A percentile compares a stretch with the other conserved stretches of the same genome.
Evolutionary conservation across 2,797 vertebrate species (phyloP).

Genomic region (Esox lucius): DNA sequence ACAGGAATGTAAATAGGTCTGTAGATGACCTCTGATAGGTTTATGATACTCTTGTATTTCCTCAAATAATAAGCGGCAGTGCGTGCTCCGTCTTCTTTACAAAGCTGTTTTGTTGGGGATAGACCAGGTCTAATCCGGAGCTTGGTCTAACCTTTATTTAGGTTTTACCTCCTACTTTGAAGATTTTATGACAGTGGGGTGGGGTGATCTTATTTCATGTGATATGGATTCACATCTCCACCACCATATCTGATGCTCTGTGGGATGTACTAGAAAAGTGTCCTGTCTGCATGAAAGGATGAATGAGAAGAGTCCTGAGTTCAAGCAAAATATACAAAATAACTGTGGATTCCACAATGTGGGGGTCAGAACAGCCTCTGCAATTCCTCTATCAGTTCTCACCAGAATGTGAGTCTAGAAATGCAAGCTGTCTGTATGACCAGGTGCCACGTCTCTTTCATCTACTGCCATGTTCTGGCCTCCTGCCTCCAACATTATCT

Average conservation of each 20-base stretch:
- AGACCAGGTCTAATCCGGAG: constrained; percentile 6
- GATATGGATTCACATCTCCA: constrained; percentile 60
- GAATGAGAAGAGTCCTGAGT: constrained; percentile 31
- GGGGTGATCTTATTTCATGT: constrained; percentile 30
- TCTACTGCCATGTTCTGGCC: not conserved
- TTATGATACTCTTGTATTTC: constrained; percentile 75
- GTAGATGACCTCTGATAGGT: constrained; percentile 74
- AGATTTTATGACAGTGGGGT: constrained; percentile 2
- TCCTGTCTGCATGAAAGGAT: constrained; percentile 54
- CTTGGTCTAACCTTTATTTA: not conserved
- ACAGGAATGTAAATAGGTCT: constrained; percentile 71
- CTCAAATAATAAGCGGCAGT: constrained; percentile 60
- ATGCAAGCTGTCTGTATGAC: constrained; percentile 33
- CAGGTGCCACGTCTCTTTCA: not conserved
- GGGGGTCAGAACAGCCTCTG: constrained; percentile 29
- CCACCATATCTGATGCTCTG: constrained; percentile 49
- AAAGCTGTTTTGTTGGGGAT: constrained; percentile 68
- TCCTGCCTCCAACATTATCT: not conserved
- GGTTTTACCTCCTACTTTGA: constrained; percentile 13
- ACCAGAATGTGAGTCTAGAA: constrained; percentile 45
- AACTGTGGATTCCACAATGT: constrained; percentile 62
- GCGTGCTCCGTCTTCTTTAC: constrained; percentile 64
- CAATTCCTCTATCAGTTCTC: constrained; percentile 43
- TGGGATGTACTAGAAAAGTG: constrained; percentile 52
- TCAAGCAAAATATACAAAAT: constrained; percentile 42